phyloP scores from a whole-genome alignment of 2,888 invertebrate species.

The Drosophila anomelani region DNA sequence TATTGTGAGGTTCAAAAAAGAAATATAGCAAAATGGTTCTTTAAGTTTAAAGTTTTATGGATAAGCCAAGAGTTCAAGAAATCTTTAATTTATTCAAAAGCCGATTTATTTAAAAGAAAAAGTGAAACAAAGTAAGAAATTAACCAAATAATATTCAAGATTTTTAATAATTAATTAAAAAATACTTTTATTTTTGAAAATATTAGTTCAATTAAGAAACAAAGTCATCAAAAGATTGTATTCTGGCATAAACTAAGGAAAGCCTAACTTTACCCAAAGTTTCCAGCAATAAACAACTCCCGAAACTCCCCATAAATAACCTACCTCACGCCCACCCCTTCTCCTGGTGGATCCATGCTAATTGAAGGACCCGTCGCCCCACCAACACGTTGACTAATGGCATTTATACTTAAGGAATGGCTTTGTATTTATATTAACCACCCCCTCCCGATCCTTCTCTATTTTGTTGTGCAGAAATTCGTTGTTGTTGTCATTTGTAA shows the following conservation, averaged over 20 bases:
- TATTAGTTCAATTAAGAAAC: no score
- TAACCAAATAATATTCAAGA: background rate
- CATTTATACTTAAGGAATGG: conserved; percentile 48
- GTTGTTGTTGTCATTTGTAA: conserved; percentile 68
- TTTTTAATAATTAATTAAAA: background rate
- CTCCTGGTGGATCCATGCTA: background rate
- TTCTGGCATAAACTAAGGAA: background rate
- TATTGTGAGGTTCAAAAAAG: no score
- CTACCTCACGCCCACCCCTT: background rate
- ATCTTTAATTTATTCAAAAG: background rate
- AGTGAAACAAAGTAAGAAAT: background rate
- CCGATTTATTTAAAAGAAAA: no score
- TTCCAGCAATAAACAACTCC: background rate
- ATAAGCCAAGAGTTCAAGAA: background rate
- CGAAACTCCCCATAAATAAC: conserved; percentile 5
- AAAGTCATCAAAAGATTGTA: background rate
- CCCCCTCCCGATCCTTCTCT: background rate
- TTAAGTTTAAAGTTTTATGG: background rate
- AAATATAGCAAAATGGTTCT: background rate
- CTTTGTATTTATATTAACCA: conserved; percentile 41
- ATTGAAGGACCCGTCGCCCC: conserved; percentile 8
- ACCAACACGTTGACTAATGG: conserved; percentile 33
- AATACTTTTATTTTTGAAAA: background rate
- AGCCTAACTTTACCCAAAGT: background rate
- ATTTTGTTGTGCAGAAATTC: conserved; percentile 41